These are phyloP conservation scores for Lamellibrachia columna DNA, from an alignment of 2,888 invertebrate species.

Conservation along the genomic window DNA sequence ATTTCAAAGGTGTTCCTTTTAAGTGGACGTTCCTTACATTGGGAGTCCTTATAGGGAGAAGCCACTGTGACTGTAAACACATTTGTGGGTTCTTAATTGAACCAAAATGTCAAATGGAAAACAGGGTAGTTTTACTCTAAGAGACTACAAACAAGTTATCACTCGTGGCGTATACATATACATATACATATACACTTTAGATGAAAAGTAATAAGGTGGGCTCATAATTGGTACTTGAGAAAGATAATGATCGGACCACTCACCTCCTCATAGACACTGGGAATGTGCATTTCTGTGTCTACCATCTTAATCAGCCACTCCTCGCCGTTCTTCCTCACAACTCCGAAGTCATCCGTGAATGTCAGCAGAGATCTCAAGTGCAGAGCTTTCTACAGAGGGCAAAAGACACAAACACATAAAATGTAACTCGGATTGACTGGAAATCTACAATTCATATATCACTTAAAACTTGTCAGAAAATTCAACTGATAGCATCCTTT, in stretches of 20 bases:
- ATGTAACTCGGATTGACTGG: background rate
- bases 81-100: background rate
- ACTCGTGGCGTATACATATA: background rate
- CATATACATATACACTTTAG: background rate
- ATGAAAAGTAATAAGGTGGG: background rate
- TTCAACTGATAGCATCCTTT: background rate
- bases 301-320: conserved; percentile 68
- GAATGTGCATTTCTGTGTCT: conserved; percentile 69
- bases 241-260: background rate
- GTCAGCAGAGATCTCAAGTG: conserved; percentile 66
- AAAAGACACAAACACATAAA: background rate
- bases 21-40: too few relatives aligned
- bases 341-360: conserved; percentile 67
- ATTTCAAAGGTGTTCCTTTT: too few relatives aligned
- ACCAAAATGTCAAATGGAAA: background rate
- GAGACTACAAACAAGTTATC: background rate
- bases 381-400: conserved; percentile 65
- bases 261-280: conserved; percentile 68
- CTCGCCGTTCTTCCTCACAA: conserved; percentile 67
- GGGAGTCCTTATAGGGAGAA: background rate
- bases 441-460: background rate
- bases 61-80: background rate
- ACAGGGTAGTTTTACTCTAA: background rate
- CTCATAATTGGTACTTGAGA: background rate
- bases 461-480: background rate